Percentiles rank a stretch among this genome's conserved stretches.
Evolutionary conservation across 2,797 vertebrate genomes (phyloP).

Genomic region (Chaunax sp.): DNA sequence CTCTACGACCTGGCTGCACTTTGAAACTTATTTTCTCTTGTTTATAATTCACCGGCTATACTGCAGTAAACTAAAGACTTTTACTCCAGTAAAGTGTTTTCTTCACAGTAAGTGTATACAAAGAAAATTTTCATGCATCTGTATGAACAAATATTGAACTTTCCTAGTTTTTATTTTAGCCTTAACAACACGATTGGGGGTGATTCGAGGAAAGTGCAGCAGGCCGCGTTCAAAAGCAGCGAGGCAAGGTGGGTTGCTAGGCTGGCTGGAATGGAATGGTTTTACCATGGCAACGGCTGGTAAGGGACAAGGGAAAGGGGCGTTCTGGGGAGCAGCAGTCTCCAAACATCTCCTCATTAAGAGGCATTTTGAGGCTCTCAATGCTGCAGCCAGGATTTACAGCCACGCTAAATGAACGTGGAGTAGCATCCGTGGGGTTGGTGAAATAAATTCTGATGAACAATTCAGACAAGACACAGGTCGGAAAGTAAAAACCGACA

Average conservation of each 20-base stretch:
- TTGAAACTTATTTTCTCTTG: slow-evolving; percentile 44
- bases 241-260: slow-evolving; percentile 79
- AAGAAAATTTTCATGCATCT: slow-evolving; percentile 41
- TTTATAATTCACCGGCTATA: slow-evolving; percentile 44
- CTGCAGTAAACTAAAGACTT: background rate
- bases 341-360: slow-evolving; percentile 54
- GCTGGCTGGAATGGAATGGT: slow-evolving; percentile 77
- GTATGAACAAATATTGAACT: slow-evolving; percentile 75
- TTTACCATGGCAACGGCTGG: slow-evolving; percentile 79
- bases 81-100: too few relatives aligned
- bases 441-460: slow-evolving; percentile 53
- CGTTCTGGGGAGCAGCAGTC: slow-evolving; percentile 35
- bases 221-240: slow-evolving; percentile 44
- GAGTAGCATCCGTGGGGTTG: slow-evolving; percentile 23
- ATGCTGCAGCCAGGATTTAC: slow-evolving; percentile 37
- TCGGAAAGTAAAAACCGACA: background rate
- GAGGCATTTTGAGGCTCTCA: slow-evolving; percentile 36
- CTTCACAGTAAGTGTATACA: slow-evolving; percentile 36
- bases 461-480: slow-evolving; percentile 19
- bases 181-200: slow-evolving; percentile 18
- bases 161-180: slow-evolving; percentile 62
- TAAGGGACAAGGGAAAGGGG: slow-evolving; percentile 52
- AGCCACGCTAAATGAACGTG: slow-evolving; percentile 27
- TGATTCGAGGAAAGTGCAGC: slow-evolving; percentile 54
- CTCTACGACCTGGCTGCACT: slow-evolving; percentile 50